Percentiles rank a stretch among this genome's conserved stretches.
These are phyloP conservation scores for Charina bottae DNA, from an alignment of 2,113 vertebrate species.

Conservation along the genomic window DNA sequence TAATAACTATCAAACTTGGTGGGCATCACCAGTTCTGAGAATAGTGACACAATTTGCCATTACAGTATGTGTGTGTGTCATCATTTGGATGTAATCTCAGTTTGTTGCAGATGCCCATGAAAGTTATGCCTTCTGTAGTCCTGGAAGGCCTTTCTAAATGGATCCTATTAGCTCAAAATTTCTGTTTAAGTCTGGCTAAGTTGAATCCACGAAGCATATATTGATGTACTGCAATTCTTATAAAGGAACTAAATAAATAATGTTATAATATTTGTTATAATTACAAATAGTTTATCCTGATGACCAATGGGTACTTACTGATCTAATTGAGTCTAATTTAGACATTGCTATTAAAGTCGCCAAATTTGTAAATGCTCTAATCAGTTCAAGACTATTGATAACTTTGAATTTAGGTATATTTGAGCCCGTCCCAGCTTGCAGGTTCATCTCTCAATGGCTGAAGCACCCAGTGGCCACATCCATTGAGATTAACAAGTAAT, in stretches of 20 bases:
- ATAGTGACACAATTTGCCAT: not conserved
- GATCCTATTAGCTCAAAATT: not conserved
- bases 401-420: not conserved
- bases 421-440: not conserved
- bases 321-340: not conserved
- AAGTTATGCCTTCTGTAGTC: not conserved
- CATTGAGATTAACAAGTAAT: not conserved
- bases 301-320: not conserved
- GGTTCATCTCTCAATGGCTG: not conserved
- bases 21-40: not conserved
- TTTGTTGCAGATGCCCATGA: not conserved
- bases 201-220: not conserved
- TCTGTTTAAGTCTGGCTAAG: not conserved
- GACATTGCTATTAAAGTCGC: not conserved
- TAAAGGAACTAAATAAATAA: not conserved
- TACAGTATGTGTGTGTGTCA: not conserved
- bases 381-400: not conserved
- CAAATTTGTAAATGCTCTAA: not conserved
- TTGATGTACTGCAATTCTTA: not conserved
- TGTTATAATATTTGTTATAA: not conserved
- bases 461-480: not conserved
- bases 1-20: not conserved
- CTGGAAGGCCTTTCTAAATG: no score
- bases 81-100: not conserved
- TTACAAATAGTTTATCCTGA: not conserved